Evolutionary conservation across 2,888 invertebrate genomes (phyloP), one percentile per base, ranked within the genome.

Genomic region (Congeria kusceri): DNA sequence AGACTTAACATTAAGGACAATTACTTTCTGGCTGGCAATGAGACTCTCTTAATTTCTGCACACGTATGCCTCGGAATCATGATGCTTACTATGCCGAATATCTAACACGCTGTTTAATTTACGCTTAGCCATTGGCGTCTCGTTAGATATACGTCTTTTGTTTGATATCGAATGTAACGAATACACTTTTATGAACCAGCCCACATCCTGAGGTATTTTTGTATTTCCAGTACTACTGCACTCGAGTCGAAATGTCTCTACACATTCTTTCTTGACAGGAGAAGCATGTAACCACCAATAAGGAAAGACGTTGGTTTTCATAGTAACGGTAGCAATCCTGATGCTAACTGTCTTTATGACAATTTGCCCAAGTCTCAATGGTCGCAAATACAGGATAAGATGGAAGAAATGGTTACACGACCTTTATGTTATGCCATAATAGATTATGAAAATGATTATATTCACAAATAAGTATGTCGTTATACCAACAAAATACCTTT

Each of bases 111-210:
- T 85, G 68, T 80, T 63, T 68, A 85, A 65, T 49, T 67, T 78
- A 62, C 71, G 58, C n/a, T 69, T 72, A 23, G 72, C 66, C 18
- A 82, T 73, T 20, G 82, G 82, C 13, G 49, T 80, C 28, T 78
- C 72, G 65, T 82, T 82, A 39, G 62, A 61, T 39, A 84, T 78
- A 13, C 62, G 25, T 29, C 77, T 75, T 73, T 74, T 80, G 18
- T 72, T 47, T 28, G 65, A 61, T 15, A 32, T 23, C 20, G 74
- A 70, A 32, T 73, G 70, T 61, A 85, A 44, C 32, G 74, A 32
- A 44, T 68, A 57, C 1, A 83, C 83, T 58, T 85, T 66, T 49
- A 78, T 85, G 46, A 78, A 85, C 85, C 85, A 85, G 44, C 78
- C 80, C 1, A 85, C 39, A 63, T 79, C 83, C 49, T 83, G 83